These are phyloP conservation scores for Thereva nobilitata DNA, from an alignment of 2,888 invertebrate genomes.

Conservation along the genomic window DNA sequence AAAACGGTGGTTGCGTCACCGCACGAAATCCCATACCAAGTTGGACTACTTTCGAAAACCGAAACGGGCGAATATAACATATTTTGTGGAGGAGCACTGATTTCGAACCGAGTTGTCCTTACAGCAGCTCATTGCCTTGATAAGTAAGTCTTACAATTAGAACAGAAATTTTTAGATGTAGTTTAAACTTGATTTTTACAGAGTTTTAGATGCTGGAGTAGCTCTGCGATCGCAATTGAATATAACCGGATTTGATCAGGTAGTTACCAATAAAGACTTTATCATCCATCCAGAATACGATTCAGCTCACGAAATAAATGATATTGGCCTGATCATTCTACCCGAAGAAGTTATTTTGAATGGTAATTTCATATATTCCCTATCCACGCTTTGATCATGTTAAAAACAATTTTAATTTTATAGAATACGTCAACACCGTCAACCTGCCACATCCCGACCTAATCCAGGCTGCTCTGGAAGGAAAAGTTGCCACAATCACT, in stretches of 20 bases:
- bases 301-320: constrained; percentile 52
- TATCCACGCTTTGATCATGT: not conserved
- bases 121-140: constrained; percentile 32
- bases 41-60: no score
- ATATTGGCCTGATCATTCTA: constrained; percentile 53
- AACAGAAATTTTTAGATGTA: no score
- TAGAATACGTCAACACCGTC: no score
- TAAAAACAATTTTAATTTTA: no score
- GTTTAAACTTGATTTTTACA: not conserved
- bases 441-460: no score
- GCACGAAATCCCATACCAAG: constrained; percentile 39
- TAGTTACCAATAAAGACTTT: constrained; percentile 42
- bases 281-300: constrained; percentile 55
- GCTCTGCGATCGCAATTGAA: constrained; percentile 14
- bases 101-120: constrained; percentile 7
- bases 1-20: no score
- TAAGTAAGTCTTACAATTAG: no score
- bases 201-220: constrained; percentile 2
- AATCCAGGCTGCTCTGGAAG: no score
- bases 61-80: no score
- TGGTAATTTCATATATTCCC: constrained; percentile 45
- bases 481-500: no score
- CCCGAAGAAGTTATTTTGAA: constrained; percentile 52
- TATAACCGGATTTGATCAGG: constrained; percentile 27
- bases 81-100: constrained; percentile 30